Base-by-base conservation (phyloP, 2,113 vertebrate genomes). In the Mus spicilegus region DNA sequence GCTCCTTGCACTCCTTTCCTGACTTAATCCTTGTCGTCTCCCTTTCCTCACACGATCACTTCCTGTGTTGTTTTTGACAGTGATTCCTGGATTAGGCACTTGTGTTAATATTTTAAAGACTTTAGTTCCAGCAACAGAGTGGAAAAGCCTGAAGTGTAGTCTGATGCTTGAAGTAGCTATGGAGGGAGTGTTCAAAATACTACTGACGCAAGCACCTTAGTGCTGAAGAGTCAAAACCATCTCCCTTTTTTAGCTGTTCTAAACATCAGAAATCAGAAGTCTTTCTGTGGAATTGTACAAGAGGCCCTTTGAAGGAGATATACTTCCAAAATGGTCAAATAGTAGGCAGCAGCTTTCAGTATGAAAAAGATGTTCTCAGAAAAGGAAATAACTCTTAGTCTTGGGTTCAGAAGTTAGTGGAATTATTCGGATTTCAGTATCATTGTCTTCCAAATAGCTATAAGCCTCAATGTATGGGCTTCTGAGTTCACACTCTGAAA, bases 191-290 rank as follows among this genome's bases (percentile, higher is more conserved):
- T 95, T 96, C 63, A 92, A 75, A 94, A 92, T 97, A 96, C 95
- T 97, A 42, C 97, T 97, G 95, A 98, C 96, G 97, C 97, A 98
- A 97, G 97, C 96, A 96, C 96, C 92, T 94, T 93, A 77, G 97
- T 10, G 97, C 97, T 97, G 95, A 95, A 97, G 97, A 97, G 97
- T 97, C 93, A 91, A 93, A 95, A 54, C 24, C 84, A 93, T 72
- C 90, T 95, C 90, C 96, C 89, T 96, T 95, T n/a, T 75, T 92
- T 91, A 94, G 90, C 61, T 93, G 39, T 84, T 97, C 14, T 94
- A 65, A 97, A 92, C 94, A 91, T 96, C 36, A 36, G 76, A 85
- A 96, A 58, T 91, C 61, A 95, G 54, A 92, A 93, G n/a, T 95
- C 54, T 91, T 96, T 97, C 87, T 89, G 0, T 82, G 69, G 78